phyloP scores from a whole-genome alignment of 2,888 invertebrate species.

The Eudemis profundana region DNA sequence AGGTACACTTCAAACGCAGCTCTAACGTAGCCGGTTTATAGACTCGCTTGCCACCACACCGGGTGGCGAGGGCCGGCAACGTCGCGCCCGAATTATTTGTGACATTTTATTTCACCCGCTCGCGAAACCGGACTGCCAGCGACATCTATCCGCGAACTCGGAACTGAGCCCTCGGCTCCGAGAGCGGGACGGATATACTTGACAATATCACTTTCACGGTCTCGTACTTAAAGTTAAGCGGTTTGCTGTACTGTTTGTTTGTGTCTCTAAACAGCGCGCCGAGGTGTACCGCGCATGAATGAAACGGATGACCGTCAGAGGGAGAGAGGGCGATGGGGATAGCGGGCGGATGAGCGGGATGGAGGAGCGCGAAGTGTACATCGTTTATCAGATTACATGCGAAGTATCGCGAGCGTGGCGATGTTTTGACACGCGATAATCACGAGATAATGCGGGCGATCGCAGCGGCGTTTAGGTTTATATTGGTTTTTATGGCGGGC shows the following conservation, averaged over 20 bases:
- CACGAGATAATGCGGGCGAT: conserved; percentile 85
- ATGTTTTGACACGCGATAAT: conserved; percentile 87
- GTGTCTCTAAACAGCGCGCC: conserved; percentile 85
- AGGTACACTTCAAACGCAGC: conserved; percentile 56
- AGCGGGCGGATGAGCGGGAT: conserved; percentile 73
- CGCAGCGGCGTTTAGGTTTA: conserved; percentile 83
- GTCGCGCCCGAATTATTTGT: conserved; percentile 81
- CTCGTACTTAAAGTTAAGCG: conserved; percentile 85
- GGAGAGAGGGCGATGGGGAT: conserved; percentile 62
- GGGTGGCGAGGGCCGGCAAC: conserved; percentile 84
- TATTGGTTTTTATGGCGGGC: conserved; percentile 81
- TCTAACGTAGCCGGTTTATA: conserved; percentile 66
- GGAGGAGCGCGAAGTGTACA: conserved; percentile 79
- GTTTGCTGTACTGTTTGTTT: conserved; percentile 86
- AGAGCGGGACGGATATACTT: conserved; percentile 78
- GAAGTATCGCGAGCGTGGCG: conserved; percentile 86
- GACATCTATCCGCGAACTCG: conserved; percentile 72
- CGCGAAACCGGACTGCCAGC: conserved; percentile 70
- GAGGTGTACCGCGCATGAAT: conserved; percentile 85
- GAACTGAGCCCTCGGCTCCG: conserved; percentile 70
- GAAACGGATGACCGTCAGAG: conserved; percentile 80
- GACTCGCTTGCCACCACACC: conserved; percentile 75
- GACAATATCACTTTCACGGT: conserved; percentile 85
- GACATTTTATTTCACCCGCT: conserved; percentile 74
- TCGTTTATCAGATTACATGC: conserved; percentile 86